These are phyloP conservation scores for Callionymus lyra DNA, from an alignment of 2,113 vertebrate species.

Conservation along the genomic window DNA sequence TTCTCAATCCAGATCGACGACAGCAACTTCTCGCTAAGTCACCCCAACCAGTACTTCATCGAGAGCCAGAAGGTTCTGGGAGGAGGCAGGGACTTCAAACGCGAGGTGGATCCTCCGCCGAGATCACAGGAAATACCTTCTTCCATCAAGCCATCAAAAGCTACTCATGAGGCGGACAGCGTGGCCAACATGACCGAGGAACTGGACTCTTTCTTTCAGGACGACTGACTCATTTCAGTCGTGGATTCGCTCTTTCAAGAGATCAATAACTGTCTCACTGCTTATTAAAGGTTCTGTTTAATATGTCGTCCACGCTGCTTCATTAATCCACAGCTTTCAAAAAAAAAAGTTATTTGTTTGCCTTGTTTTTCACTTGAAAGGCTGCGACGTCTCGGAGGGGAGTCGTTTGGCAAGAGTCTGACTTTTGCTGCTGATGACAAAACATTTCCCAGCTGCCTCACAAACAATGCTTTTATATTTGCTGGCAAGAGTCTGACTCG, in stretches of 20 bases:
- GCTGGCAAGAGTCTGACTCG: slow-evolving; percentile 42
- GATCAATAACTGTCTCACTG: not conserved
- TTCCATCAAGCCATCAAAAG: not conserved
- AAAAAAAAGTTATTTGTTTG: not conserved
- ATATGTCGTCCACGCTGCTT: not conserved
- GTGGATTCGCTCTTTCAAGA: not conserved
- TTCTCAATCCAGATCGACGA: slow-evolving; percentile 76
- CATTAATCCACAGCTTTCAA: not conserved
- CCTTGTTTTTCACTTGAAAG: slow-evolving; percentile 1
- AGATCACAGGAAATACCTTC: slow-evolving; percentile 44
- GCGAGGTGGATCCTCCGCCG: slow-evolving; percentile 70
- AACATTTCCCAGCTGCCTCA: slow-evolving; percentile 49
- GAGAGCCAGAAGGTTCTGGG: slow-evolving; percentile 77
- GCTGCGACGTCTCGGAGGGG: slow-evolving; percentile 12
- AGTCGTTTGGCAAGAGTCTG: slow-evolving; percentile 27
- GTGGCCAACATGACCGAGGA: slow-evolving; percentile 64
- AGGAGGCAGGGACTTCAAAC: slow-evolving; percentile 74
- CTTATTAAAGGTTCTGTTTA: not conserved
- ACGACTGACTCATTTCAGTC: slow-evolving; percentile 34
- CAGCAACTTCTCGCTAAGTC: slow-evolving; percentile 82
- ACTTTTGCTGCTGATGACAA: slow-evolving; percentile 33
- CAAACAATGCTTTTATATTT: slow-evolving; percentile 52
- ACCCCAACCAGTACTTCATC: slow-evolving; percentile 94
- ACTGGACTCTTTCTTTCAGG: slow-evolving; percentile 75
- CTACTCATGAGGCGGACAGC: slow-evolving; percentile 31